A percentile compares a stretch with the other conserved stretches of the same genome.
phyloP scores from a whole-genome alignment of 1,140 invertebrate genomes.

The Ectropis grisescens region DNA sequence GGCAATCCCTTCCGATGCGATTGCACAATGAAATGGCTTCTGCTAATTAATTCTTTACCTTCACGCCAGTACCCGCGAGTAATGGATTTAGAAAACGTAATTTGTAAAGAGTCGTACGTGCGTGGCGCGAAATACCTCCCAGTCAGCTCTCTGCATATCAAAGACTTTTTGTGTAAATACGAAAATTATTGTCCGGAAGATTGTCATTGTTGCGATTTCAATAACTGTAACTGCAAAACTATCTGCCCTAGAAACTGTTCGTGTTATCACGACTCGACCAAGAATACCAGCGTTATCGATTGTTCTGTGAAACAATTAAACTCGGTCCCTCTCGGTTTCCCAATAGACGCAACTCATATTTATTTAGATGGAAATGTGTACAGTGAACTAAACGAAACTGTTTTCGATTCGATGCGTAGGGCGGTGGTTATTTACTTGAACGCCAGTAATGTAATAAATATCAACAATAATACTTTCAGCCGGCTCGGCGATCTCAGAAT shows the following conservation, averaged over 20 bases:
- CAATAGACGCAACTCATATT: constrained; percentile 91
- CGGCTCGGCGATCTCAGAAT: constrained; percentile 82
- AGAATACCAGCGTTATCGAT: constrained; percentile 89
- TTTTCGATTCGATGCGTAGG: constrained; percentile 89
- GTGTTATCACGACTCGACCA: constrained; percentile 88
- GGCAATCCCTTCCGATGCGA: constrained; percentile 92
- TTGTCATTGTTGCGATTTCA: constrained; percentile 90
- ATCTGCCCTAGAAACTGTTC: constrained; percentile 88
- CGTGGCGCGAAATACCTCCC: constrained; percentile 79
- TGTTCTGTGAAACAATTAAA: constrained; percentile 78
- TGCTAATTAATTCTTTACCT: constrained; percentile 80
- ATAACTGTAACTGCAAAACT: constrained; percentile 89
- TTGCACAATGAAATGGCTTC: constrained; percentile 90
- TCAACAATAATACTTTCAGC: constrained; percentile 91
- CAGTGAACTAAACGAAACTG: constrained; percentile 82
- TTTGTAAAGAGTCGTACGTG: constrained; percentile 85
- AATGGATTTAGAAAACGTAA: constrained; percentile 85
- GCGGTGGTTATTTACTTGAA: constrained; percentile 87
- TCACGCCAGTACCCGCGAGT: constrained; percentile 83
- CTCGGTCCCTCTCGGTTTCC: constrained; percentile 82
- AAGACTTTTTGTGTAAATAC: constrained; percentile 88
- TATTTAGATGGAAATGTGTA: constrained; percentile 88
- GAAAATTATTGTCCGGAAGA: constrained; percentile 85
- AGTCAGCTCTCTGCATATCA: constrained; percentile 77
- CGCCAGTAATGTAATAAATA: constrained; percentile 81